Base-by-base conservation (phyloP, 2,113 vertebrate species). In the Ivindomyrus marchei region DNA sequence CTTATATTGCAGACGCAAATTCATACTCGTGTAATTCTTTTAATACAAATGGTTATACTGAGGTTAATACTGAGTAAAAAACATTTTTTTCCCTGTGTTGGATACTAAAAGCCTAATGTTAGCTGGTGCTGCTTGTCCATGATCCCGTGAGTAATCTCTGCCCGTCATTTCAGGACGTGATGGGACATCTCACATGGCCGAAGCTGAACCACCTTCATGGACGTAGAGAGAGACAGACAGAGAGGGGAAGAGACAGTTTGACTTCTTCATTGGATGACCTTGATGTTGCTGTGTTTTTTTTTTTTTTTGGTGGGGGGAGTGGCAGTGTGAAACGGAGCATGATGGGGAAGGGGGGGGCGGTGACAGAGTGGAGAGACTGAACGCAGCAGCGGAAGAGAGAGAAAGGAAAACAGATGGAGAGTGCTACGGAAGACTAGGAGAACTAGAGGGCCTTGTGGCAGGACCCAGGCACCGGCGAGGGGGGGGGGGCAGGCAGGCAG, bases 331-430 rank as follows among this genome's bases (percentile, higher is more conserved):
- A 87, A 31, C 10, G 47, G 47, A 87, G 49, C 46, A 87, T 36
- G 85, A 52, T 87, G 85, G 36, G 36, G 36, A 39, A 0, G 31
- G 47, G 46, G 85, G 24, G n/a, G 52, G 45, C 17, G 52, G 74
- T 17, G 80, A 50, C 58, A 19, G 87, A 11, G 39, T 13, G 56
- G 42, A 47, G 21, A 74, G 24, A 70, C 9, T 88, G 15, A 52
- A 36, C 31, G 86, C 53, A 90, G 50, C 36, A 36, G 47, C 58
- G 10, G 88, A 88, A 70, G 77, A 93, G 83, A 86, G n/a, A 87
- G 13, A 45, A 15, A 89, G 52, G 39, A 27, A 62, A 53, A 89
- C 88, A 89, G 88, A 53, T 52, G n/a, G 53, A n/a, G 24, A 85
- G 24, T 27, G 31, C 86, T 56, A 39, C 36, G 52, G 27, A 36